Evolutionary conservation across 2,113 vertebrate genomes (phyloP), one percentile per base, ranked within the genome.

Genomic region (Apodemus sylvaticus): DNA sequence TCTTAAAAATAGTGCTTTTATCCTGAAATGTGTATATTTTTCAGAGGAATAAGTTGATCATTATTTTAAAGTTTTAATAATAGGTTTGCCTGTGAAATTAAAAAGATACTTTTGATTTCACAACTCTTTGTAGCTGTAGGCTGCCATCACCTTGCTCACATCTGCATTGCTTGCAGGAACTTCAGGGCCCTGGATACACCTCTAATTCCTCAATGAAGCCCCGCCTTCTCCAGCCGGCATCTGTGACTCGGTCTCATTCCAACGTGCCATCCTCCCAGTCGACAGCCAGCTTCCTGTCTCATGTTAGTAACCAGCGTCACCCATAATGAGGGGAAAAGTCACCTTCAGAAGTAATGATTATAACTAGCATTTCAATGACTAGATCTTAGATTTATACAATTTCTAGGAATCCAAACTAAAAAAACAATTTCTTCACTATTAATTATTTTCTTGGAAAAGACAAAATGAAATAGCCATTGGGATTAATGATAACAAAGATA

Each of bases 161-260:
- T 62, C n/a, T 17, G 0, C 91, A 9, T 77, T 98, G 85, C 96
- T 97, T 81, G 81, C 89, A 99, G 99, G 99, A 99, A 95, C 96
- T 99, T 58, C 98, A 98, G 94, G 98, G 98, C 78, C 98, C 98
- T 45, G 98, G 98, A 64, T 95, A 98, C 68, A 95, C 62, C 0
- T 87, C 97, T 68, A 64, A 96, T 89, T 66, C 93, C 82, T 97
- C 95, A 76, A 29, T 89, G 62, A 94, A 96, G 62, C 97, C 93
- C 88, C 98, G 93, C 51, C 71, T 83, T n/a, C 97, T 94, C 45
- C 2, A 34, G 3, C 5, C 91, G 0, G 36, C 91, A 16, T 78
- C 97, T 39, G 42, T 92, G 24, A 60, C 92, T 90, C 91, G 58
- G 20, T 76, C 94, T 62, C 60, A 42, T 26, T 97, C 96, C 58